phyloP scores from a whole-genome alignment of 2,113 vertebrate genomes.

The Myotis lucifugus region DNA sequence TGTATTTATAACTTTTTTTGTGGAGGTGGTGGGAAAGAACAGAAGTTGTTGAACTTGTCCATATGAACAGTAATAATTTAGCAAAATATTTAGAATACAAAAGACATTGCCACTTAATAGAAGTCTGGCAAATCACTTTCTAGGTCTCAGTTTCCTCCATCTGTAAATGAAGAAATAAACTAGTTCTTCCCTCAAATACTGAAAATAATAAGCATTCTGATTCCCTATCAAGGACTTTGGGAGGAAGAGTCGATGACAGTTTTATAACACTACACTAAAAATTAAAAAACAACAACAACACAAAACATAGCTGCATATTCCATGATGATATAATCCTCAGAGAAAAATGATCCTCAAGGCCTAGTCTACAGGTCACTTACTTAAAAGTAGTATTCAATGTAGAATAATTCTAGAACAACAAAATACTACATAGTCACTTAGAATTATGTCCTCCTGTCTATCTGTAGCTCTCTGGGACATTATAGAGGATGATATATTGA shows the following conservation, averaged over 20 bases:
- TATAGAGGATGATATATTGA: background rate
- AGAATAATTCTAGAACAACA: slow-evolving; percentile 23
- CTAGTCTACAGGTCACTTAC: background rate
- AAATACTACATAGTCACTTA: background rate
- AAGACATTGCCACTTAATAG: background rate
- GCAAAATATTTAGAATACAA: slow-evolving; percentile 48
- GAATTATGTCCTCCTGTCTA: background rate
- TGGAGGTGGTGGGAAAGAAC: background rate
- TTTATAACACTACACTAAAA: background rate
- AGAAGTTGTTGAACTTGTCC: background rate
- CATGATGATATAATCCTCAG: background rate
- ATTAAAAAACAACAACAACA: background rate
- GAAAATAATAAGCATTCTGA: slow-evolving; percentile 45
- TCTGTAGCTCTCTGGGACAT: background rate
- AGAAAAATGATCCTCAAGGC: background rate
- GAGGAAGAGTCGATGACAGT: background rate
- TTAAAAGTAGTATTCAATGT: background rate
- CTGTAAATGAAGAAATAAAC: slow-evolving; percentile 49
- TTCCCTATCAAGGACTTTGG: background rate
- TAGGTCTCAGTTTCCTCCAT: background rate
- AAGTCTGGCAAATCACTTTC: background rate
- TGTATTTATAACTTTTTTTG: background rate
- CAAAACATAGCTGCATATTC: background rate
- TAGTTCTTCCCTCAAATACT: background rate
- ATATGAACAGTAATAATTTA: background rate